A percentile compares a stretch with the other conserved stretches of the same genome.
Evolutionary conservation across 2,113 vertebrate genomes (phyloP).

Genomic region (Colius striatus): DNA sequence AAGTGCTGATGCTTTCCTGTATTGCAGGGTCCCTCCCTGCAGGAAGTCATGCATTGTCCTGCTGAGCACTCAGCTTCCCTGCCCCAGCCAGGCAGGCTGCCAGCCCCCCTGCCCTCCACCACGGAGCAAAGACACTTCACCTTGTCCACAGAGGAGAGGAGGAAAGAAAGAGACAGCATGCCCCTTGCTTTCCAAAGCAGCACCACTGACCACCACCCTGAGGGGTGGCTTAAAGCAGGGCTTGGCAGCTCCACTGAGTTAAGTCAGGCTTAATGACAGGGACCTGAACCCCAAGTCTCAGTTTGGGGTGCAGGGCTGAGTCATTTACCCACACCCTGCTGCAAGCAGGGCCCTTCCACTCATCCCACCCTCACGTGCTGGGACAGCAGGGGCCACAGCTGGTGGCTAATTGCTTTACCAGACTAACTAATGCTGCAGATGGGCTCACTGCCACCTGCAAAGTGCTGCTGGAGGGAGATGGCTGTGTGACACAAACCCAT

Average conservation of each 20-base stretch:
- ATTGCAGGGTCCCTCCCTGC: slow-evolving; percentile 33
- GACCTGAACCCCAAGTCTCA: not conserved
- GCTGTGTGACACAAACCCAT: accelerated
- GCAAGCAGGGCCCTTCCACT: not conserved
- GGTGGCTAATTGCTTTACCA: not conserved
- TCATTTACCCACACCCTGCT: accelerated
- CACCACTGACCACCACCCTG: not conserved
- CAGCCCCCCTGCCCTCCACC: not conserved
- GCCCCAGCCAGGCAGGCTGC: accelerated
- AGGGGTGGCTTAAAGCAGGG: not conserved
- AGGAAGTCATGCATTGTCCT: slow-evolving; percentile 59
- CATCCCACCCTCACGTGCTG: accelerated
- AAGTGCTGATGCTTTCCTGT: slow-evolving; percentile 58
- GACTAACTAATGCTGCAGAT: not conserved
- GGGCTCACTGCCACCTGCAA: not conserved
- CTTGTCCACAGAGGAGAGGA: accelerated
- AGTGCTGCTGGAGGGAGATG: not conserved
- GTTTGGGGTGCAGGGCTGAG: too few relatives aligned
- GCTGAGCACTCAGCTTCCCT: not conserved
- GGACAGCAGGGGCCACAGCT: not conserved
- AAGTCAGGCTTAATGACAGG: accelerated
- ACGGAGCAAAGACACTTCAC: not conserved
- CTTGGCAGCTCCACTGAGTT: not conserved
- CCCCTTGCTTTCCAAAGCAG: not conserved
- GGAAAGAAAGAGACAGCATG: accelerated